Evolutionary conservation across 2,888 invertebrate species (phyloP), one percentile per base, ranked within the genome.

Genomic region (Physocephala rufipes): DNA sequence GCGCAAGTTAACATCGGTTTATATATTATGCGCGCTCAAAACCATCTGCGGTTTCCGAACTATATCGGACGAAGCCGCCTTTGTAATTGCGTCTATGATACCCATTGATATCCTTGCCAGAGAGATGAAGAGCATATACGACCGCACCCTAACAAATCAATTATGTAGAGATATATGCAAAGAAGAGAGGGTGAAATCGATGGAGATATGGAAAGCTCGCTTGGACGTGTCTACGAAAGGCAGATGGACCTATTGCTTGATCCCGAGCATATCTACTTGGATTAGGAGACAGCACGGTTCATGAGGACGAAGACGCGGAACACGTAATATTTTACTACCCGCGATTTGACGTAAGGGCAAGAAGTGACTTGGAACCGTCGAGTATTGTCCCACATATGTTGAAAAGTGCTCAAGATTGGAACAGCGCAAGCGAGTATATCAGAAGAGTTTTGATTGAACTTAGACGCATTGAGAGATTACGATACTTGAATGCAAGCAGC

Each of bases 1-100:
- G 43, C 16, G 21, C n/a, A 28, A 58, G 47, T 30, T 43, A 7
- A n/a, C 45, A 21, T 47, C 15, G 16, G n/a, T 65, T 43, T 36
- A 49, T 7, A 62, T 51, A 19, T 43, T 51, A 0, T 51, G 51
- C 30, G 53, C 51, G 2, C 16, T 62, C 1, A 49, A 53, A 49
- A 62, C 30, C n/a, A 49, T 45, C 15, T 30, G 63, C 53, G 69
- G 28, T 9, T 69, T 28, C 24, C 26, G 63, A n/a, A 69, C 63
- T 9, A n/a, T 53, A 21, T 69, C 62, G 0, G 69, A 62, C 2
- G 69, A 69, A 5, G 63, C 69, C 3, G 21, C 62, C 0, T 43
- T 30, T 9, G 69, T 63, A 13, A 3, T 69, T 28, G 69, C 69
- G 2, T 49, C 21, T 5, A 62, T 61, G 13, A n/a, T 62, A 19